Percentiles rank a stretch among this genome's conserved stretches.
Evolutionary conservation across 1,140 invertebrate species (phyloP).

Genomic region (Episyrphus balteatus): DNA sequence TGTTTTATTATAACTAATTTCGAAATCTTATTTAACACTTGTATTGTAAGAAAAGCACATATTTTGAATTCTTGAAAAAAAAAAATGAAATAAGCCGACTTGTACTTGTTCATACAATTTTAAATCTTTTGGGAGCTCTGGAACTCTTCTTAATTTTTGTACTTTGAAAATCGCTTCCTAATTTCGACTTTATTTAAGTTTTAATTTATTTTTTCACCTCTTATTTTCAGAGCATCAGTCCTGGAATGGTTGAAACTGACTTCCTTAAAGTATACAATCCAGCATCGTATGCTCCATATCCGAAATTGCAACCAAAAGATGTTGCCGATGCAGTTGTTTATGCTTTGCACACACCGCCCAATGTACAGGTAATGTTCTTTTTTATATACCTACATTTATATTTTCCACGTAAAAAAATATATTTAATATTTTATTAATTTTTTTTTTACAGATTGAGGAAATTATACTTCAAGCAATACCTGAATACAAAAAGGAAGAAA

Average conservation of each 20-base stretch:
- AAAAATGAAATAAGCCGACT: too few species aligned
- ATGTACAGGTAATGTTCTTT: conserved; percentile 35
- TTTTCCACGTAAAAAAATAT: neutral
- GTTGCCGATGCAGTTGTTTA: conserved; percentile 42
- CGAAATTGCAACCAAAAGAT: conserved; percentile 38
- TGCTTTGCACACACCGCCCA: conserved; percentile 39
- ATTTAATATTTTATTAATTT: neutral
- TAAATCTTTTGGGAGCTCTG: too few species aligned
- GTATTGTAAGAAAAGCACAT: too few species aligned
- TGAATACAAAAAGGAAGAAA: neutral
- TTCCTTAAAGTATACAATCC: conserved; percentile 37
- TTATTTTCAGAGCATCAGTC: conserved; percentile 43
- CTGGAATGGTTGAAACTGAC: conserved; percentile 47
- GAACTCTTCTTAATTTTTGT: too few species aligned
- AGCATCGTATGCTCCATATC: conserved; percentile 30
- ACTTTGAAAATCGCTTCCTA: too few species aligned
- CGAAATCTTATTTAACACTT: too few species aligned
- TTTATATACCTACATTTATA: neutral
- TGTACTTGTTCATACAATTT: too few species aligned
- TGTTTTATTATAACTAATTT: neutral
- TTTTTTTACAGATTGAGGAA: conserved; percentile 20
- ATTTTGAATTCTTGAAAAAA: too few species aligned
- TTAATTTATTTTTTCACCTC: conserved; percentile 1
- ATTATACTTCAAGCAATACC: conserved; percentile 30
- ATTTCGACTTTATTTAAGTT: neutral